A percentile compares a stretch with the other conserved stretches of the same genome.
phyloP scores from a whole-genome alignment of 2,113 vertebrate species.

The Caloenas nicobarica region DNA sequence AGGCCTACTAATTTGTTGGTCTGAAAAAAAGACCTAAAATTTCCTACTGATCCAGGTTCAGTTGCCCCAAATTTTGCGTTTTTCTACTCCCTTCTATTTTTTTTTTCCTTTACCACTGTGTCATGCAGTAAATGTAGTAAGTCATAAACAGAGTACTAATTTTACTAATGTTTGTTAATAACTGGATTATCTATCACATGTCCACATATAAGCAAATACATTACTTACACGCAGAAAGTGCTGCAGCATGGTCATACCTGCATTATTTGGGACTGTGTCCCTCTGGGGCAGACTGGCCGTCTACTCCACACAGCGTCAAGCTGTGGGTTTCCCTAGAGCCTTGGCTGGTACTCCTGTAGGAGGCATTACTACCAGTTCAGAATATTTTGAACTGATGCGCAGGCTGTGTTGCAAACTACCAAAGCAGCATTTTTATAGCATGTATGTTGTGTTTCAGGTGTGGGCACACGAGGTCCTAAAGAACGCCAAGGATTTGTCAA shows the following conservation, averaged over 20 bases:
- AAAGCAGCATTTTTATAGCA: not conserved
- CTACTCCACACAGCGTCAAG: rapidly evolving
- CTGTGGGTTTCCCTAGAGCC: not conserved
- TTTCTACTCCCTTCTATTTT: not conserved
- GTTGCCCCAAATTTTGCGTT: not conserved
- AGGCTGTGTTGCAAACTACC: not conserved
- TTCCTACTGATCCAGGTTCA: not conserved
- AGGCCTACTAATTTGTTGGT: not conserved
- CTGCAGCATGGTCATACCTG: not conserved
- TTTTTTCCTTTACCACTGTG: not conserved
- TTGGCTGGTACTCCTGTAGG: not conserved
- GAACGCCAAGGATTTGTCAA: not conserved
- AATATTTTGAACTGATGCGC: not conserved
- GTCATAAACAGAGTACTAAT: not conserved
- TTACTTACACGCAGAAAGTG: not conserved
- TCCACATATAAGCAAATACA: not conserved
- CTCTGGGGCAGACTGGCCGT: not conserved
- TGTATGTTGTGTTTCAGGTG: not conserved
- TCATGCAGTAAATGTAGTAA: not conserved
- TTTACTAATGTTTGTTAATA: not conserved
- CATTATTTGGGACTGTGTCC: not conserved
- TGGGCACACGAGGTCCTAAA: not conserved
- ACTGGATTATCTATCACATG: not conserved
- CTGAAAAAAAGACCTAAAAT: not conserved
- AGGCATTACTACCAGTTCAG: not conserved